Base-by-base conservation (phyloP, 2,888 invertebrate species). In the Conchocele bisecta region DNA sequence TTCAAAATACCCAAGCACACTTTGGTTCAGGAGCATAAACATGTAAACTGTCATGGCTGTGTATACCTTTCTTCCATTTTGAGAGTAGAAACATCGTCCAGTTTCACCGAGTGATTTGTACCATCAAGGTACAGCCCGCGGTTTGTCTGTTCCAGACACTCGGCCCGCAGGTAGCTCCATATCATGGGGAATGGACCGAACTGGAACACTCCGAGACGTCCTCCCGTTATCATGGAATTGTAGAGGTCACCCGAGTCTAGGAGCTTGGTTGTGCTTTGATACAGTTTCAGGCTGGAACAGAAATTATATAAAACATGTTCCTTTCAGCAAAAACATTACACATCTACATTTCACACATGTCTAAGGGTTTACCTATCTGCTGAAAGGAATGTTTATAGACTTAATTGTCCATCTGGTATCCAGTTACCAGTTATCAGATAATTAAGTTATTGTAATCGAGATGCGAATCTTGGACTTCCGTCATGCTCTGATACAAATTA, bases 221-320 rank as follows among this genome's bases (percentile, higher is more conserved):
- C 88, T 6, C 87, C 88, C 13, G 79, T 57, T 7, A 87, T 85
- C 2, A 82, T 78, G 3, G 74, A 69, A 65, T 88, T 83, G 44
- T 83, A 87, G 13, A 86, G 48, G 28, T 79, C 73, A 6, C 87
- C 88, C 6, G 85, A 83, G 68, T 87, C 85, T 24, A 73, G 67
- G 0, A 85, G 22, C 39, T 82, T 50, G 6, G 51, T 78, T 9
- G 75, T 73, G 6, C 73, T 75, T n/a, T 74, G 67, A 54, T 84
- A 78, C 28, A 84, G 70, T 29, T 67, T 70, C 29, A 85, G 50
- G 33, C 84, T 84, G 57, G 17, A 64, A 59, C 2, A 44, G n/a
- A 20, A 53, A 11, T 22, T 48, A 48, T 13, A 13, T 6, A 22
- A 37, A n/a, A n/a, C n/a, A n/a, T n/a, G n/a, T n/a, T n/a, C n/a